Evolutionary conservation across 2,113 vertebrate genomes (phyloP), one percentile per base, ranked within the genome.

Genomic region (Microcebus griseorufus): DNA sequence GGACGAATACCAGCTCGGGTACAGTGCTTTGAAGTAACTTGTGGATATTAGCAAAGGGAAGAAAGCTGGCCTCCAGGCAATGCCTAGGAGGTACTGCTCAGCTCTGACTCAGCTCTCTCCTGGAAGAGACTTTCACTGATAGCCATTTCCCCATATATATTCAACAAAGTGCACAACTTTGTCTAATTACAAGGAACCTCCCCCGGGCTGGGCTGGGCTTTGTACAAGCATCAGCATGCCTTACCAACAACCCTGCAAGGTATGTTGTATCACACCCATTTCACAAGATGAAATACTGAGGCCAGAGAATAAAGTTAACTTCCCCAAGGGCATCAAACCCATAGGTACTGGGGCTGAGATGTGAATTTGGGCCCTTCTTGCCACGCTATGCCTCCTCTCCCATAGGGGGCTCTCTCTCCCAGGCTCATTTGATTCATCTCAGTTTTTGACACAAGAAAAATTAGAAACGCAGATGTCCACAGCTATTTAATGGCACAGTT

Each of bases 301-400:
- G 29, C 60, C 48, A 94, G 72, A 67, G 23, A 75, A 39, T 32
- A 69, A 48, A 82, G 25, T 42, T 51, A 92, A 82, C 51, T 81
- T 81, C 85, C 83, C 53, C 27, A 37, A 85, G 93, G 70, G 51
- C 90, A 95, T 78, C 78, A 94, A 72, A 60, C 58, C 62, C 67
- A 22, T 32, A 62, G 42, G 12, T 81, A 34, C 45, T 51, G 22
- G 32, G 53, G 58, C 53, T 81, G 62, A 48, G 58, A 81, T 34
- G 29, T 55, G 60, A 81, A 37, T 64, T 48, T 32, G 42, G 32
- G 22, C 58, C 22, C 27, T 81, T 60, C 78, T n/a, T 29, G 23
- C 23, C 39, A 23, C 0, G 29, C 39, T 20, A n/a, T 0, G 27
- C 42, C 18, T 37, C 58, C 76, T 80, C 51, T 58, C 42, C 42